Conservation (phyloP, 2,888 invertebrate species). For the Globia sparganii region DNA sequence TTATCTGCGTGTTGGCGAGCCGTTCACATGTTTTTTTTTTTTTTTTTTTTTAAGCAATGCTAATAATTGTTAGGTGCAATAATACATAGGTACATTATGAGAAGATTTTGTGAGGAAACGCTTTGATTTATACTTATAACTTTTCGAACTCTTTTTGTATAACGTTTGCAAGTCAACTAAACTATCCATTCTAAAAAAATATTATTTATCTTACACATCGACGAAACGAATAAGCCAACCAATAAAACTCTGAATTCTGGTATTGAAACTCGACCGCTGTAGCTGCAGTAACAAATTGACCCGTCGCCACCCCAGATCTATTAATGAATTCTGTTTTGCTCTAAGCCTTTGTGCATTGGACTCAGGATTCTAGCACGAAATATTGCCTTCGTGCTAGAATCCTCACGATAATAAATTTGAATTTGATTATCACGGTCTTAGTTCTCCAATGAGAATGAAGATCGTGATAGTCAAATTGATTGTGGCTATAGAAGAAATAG, state of each 20-base stretch:
- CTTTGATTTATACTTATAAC: too few relatives aligned
- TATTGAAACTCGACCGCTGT: conserved; percentile 48
- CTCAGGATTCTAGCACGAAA: conserved; percentile 7
- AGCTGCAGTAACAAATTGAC: conserved; percentile 64
- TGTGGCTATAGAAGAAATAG: neutral
- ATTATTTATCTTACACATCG: conserved; percentile 46
- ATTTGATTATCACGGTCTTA: too few relatives aligned
- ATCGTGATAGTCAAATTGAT: conserved; percentile 14
- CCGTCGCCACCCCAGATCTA: conserved; percentile 48
- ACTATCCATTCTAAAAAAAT: conserved; percentile 44
- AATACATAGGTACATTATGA: too few relatives aligned
- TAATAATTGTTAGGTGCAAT: too few relatives aligned
- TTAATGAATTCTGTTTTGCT: conserved; percentile 56
- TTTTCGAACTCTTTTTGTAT: too few relatives aligned
- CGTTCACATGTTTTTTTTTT: too few relatives aligned
- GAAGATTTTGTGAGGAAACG: too few relatives aligned
- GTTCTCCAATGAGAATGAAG: conserved; percentile 11
- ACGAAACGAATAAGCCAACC: conserved; percentile 37
- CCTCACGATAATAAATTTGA: too few relatives aligned
- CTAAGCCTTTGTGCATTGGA: conserved; percentile 34
- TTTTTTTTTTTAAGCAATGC: too few relatives aligned
- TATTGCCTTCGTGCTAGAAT: too few relatives aligned
- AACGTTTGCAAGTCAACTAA: too few relatives aligned
- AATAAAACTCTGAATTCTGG: conserved; percentile 59
- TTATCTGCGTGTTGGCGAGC: too few relatives aligned